Base-by-base conservation (phyloP, 2,797 vertebrate species). In the Melanitta fusca region DNA sequence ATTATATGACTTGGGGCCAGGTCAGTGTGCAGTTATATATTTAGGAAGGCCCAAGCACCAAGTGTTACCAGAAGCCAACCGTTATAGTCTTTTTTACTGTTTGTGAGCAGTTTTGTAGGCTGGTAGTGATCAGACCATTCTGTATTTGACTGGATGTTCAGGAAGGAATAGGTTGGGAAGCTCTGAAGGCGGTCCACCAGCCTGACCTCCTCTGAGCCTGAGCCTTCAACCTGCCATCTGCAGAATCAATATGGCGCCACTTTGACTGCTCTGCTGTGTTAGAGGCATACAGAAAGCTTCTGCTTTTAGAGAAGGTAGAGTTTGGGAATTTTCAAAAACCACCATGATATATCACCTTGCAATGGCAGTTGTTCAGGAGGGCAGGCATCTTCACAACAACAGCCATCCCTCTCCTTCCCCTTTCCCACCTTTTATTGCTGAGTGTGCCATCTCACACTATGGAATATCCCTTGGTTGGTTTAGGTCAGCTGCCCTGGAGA, bases 31-130 rank as follows among this genome's bases (percentile, higher is more conserved):
- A 18, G 30, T 49, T 90, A 0, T 11, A 28, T 5, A 7, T 34
- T 69, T 80, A 74, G 34, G 65, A 89, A 69, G 25, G 36, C 25
- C 14, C 47, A 60, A 49, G 32, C 19, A 77, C 3, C 10, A 41
- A 62, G 5, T 1, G 0, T 20, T 74, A 85, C 15, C 25, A 89
- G 56, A 77, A 66, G 38, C 27, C 36, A 34, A 28, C 8, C 41
- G 10, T 34, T 71, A 68, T 0, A 28, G 24, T 51, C 1, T 56
- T n/a, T 80, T 70, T n/a, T 68, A 11, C 18, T 4, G 5, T 34
- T 36, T 75, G 20, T 73, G 38, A 58, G 36, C 27, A 53, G 21
- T 45, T 81, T 69, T 80, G 51, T 62, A 66, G 53, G 28, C 39
- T 58, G 13, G 11, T n/a, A 70, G 4, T 30, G 9, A 74, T 36